Conservation (phyloP, 1,140 invertebrate species). For the Limonius californicus region DNA sequence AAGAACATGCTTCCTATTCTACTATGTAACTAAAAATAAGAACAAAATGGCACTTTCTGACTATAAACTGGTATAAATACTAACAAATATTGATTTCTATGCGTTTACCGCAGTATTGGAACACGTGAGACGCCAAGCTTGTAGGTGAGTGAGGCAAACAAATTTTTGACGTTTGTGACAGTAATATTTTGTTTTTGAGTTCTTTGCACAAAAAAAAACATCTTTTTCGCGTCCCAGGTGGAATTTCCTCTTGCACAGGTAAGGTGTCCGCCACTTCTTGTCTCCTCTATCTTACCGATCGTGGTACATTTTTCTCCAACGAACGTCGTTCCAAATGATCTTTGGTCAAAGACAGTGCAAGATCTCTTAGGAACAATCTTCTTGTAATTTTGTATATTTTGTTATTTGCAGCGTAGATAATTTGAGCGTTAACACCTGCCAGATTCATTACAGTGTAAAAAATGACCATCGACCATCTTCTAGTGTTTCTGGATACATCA, state of each 20-base stretch:
- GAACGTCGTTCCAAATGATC: no score
- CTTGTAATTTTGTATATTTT: no score
- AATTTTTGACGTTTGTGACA: neutral
- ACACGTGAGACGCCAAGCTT: neutral
- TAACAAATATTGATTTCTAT: neutral
- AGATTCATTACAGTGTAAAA: no score
- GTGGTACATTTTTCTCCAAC: no score
- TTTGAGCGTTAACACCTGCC: no score
- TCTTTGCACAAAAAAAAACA: neutral
- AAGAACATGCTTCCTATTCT: no score
- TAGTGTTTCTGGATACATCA: slow-evolving; percentile 15
- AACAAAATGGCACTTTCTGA: neutral
- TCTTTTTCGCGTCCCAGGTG: neutral
- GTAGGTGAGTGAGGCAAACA: neutral
- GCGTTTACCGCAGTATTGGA: neutral
- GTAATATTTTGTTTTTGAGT: neutral
- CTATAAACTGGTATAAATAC: neutral
- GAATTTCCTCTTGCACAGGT: neutral
- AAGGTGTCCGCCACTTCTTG: neutral
- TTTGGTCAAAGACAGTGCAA: neutral
- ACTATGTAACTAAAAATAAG: no score
- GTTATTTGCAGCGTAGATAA: slow-evolving; percentile 20
- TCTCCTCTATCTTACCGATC: no score
- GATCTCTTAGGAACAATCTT: no score
- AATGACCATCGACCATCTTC: no score